Evolutionary conservation across 2,113 vertebrate genomes (phyloP), one percentile per base, ranked within the genome.

Genomic region (Halichoerus grypus): DNA sequence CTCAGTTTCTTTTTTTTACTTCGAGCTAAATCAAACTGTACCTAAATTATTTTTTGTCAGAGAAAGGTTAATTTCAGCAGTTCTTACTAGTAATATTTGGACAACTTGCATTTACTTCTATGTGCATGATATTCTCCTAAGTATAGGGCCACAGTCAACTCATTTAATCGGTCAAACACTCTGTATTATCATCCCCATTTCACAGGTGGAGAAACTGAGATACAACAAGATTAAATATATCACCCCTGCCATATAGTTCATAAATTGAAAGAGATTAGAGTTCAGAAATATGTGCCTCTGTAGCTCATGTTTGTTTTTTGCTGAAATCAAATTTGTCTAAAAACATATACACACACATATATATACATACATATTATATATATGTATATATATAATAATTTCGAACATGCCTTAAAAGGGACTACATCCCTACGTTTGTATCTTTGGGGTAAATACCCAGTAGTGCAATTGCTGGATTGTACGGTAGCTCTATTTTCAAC

Each of bases 1-100:
- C 87, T 97, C 67, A 85, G 46, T 91, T 83, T 67, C 26, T 15
- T 6, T 36, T 71, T 91, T 76, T 90, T 82, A 86, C n/a, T 88
- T 24, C 51, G n/a, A 76, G 92, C 33, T 86, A 89, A 93, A 63
- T 94, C 85, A 88, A 36, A 79, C 36, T 79, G 5, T 39, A 42
- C 11, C 0, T 91, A 21, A 61, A 42, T 97, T 95, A 31, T 80
- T 95, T 91, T 92, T 42, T 31, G 5, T 86, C 9, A 81, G 83
- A 33, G 7, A 65, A 91, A 88, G 12, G 18, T 84, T 80, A 15
- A 55, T 96, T 69, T 87, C n/a, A 82, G 26, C 33, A 57, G 5
- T 55, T 84, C 28, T 42, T 77, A 82, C 42, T 61, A 53, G 21
- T 49, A 36, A 13, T 74, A 42, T 55, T 84, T 76, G 36, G 5